These are phyloP conservation scores for Pluvialis apricaria DNA, from an alignment of 2,113 vertebrate species.

Conservation along the genomic window DNA sequence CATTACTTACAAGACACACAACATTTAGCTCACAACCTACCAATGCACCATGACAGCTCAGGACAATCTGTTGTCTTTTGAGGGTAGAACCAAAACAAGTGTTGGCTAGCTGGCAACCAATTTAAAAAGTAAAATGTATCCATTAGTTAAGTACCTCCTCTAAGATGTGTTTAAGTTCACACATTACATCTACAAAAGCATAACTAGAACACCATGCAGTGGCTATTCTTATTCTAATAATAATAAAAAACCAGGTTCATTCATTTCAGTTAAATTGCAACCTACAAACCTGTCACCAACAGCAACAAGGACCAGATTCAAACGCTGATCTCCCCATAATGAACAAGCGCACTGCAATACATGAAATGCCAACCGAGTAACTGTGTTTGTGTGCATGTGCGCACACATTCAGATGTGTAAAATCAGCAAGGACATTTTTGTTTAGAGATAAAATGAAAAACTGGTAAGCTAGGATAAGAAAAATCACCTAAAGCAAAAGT, in stretches of 20 bases:
- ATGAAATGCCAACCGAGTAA: background rate
- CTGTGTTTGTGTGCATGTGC: fast-evolving
- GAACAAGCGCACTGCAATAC: background rate
- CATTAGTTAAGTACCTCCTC: background rate
- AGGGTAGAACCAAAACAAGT: background rate
- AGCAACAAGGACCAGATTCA: background rate
- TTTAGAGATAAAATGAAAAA: background rate
- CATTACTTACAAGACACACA: background rate
- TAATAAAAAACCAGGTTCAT: fast-evolving
- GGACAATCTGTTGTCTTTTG: background rate
- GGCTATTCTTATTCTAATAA: background rate
- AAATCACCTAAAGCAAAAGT: background rate
- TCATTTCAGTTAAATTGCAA: background rate
- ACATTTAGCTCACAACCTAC: background rate
- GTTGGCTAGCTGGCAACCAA: background rate
- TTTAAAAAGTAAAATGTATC: background rate
- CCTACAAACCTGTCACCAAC: background rate
- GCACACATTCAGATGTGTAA: fast-evolving
- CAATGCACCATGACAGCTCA: background rate
- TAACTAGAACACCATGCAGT: background rate
- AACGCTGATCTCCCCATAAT: background rate
- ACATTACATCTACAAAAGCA: background rate
- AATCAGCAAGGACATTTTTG: background rate
- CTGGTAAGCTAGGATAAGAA: background rate
- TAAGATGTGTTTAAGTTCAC: background rate